These are phyloP conservation scores for Australoheros scitulus DNA, from an alignment of 2,113 vertebrate genomes.

Conservation along the genomic window DNA sequence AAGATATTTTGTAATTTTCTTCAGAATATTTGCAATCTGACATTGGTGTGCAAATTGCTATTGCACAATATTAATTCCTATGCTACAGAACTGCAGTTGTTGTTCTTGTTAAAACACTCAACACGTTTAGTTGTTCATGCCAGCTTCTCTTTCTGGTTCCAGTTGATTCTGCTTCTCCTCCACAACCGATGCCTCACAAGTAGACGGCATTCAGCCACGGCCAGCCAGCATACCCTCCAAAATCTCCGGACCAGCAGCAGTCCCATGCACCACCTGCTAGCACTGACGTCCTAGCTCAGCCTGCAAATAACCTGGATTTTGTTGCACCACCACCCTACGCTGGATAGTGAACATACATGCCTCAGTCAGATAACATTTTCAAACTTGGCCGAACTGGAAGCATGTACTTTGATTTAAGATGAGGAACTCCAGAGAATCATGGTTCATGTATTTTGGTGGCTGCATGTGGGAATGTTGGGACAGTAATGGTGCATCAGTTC, in stretches of 20 bases:
- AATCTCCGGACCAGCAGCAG: conserved; percentile 53
- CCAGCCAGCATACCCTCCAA: conserved; percentile 67
- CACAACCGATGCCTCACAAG: neutral
- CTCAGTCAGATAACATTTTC: neutral
- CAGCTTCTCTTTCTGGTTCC: conserved; percentile 5
- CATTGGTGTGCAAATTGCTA: neutral
- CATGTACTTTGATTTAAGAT: conserved; percentile 2
- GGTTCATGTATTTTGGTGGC: neutral
- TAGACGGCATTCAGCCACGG: neutral
- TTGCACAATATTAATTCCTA: neutral
- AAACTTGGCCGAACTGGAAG: conserved; percentile 21
- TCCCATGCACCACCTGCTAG: conserved; percentile 18
- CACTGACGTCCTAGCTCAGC: conserved; percentile 52
- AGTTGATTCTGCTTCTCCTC: conserved; percentile 38
- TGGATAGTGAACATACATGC: conserved; percentile 62
- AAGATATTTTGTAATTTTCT: neutral
- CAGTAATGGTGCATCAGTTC: neutral
- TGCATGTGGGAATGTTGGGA: conserved; percentile 6
- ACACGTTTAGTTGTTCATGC: neutral
- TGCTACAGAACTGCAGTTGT: neutral
- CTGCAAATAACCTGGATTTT: conserved; percentile 89
- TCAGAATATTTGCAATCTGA: conserved; percentile 4
- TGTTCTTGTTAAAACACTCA: neutral
- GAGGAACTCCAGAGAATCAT: neutral
- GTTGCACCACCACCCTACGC: conserved; percentile 80